phyloP scores from a whole-genome alignment of 2,888 invertebrate species.

The Sphinx pinastri region DNA sequence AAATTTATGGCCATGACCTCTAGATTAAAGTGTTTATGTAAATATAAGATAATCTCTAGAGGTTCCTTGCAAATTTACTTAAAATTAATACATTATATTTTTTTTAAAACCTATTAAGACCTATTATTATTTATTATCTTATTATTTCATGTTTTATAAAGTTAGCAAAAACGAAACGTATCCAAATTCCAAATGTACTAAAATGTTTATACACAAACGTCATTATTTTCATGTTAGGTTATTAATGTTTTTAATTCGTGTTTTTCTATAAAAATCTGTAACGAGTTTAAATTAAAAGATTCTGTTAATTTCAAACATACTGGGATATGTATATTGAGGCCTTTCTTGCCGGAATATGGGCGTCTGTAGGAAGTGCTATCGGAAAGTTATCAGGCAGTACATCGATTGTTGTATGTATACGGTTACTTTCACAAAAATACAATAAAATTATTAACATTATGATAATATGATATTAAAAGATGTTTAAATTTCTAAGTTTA shows the following conservation, averaged over 20 bases:
- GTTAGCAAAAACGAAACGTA: neutral
- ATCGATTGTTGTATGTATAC: slow-evolving; percentile 61
- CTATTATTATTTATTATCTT: no score
- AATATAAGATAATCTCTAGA: no score
- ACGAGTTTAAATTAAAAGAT: neutral
- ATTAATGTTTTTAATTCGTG: neutral
- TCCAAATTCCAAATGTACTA: neutral
- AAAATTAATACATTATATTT: no score
- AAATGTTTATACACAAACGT: neutral
- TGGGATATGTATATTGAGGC: slow-evolving; percentile 75
- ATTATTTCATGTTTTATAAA: neutral
- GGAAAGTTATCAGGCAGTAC: slow-evolving; percentile 85
- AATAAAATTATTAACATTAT: neutral
- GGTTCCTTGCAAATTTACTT: no score
- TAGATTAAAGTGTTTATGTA: no score
- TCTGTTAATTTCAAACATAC: neutral
- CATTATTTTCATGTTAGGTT: slow-evolving; percentile 1
- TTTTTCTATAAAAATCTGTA: neutral
- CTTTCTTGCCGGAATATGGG: slow-evolving; percentile 84
- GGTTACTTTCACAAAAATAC: slow-evolving; percentile 27
- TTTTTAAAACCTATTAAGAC: no score
- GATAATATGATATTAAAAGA: neutral
- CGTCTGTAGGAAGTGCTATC: slow-evolving; percentile 85
- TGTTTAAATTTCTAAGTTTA: neutral
- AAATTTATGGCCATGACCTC: no score